Percentiles rank a stretch among this genome's conserved stretches.
phyloP scores from a whole-genome alignment of 2,888 invertebrate species.

The Parasteatoda lunata region DNA sequence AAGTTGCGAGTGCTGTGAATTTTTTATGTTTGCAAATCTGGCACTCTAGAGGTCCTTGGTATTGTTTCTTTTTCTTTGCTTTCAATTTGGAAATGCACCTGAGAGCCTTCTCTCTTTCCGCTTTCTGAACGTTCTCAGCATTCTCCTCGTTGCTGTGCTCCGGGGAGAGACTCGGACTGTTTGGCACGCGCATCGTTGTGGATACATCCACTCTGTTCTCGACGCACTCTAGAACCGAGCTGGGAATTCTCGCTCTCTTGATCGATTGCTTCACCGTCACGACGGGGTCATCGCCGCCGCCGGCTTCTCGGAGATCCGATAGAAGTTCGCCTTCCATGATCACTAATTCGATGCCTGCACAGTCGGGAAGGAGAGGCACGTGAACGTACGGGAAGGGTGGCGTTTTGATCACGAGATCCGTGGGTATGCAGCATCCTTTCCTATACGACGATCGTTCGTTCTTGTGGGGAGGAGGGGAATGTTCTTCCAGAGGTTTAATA shows the following conservation, averaged over 20 bases:
- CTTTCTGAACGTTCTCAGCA: conserved; percentile 33
- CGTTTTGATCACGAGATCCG: conserved; percentile 52
- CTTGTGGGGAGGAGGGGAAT: not conserved
- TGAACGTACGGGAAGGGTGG: conserved; percentile 67
- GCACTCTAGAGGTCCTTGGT: conserved; percentile 73
- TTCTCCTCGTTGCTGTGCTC: conserved; percentile 12
- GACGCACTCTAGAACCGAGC: conserved; percentile 42
- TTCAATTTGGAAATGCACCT: conserved; percentile 29
- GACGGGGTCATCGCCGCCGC: not conserved
- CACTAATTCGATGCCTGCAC: conserved; percentile 57
- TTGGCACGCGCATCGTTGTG: not conserved
- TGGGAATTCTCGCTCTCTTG: not conserved
- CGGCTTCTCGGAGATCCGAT: conserved; percentile 7
- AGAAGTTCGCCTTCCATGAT: not conserved
- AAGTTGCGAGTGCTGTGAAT: conserved; percentile 79
- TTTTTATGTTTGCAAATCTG: conserved; percentile 78
- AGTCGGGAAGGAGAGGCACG: conserved; percentile 52
- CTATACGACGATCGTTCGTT: not conserved
- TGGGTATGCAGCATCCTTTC: not conserved
- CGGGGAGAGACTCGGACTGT: not conserved
- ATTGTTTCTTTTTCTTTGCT: conserved; percentile 50
- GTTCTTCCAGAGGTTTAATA: not conserved
- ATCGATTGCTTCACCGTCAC: not conserved
- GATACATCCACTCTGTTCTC: conserved; percentile 25
- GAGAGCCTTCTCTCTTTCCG: conserved; percentile 11